Base-by-base conservation (phyloP, 1,140 invertebrate species). In the Wasmannia auropunctata region DNA sequence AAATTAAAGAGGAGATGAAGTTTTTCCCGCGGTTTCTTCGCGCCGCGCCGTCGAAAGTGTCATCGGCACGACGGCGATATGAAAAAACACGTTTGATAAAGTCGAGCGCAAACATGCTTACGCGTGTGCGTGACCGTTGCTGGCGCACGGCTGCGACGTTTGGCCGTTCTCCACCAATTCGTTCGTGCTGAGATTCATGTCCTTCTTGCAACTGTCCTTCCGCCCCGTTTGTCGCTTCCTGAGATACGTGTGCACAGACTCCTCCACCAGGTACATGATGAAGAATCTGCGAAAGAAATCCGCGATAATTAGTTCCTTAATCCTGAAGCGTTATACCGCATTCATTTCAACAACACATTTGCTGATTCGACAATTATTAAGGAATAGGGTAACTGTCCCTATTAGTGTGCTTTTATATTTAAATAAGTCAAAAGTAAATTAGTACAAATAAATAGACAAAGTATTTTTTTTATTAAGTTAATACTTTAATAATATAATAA, bases 181-280 rank as follows among this genome's bases (percentile, higher is more conserved):
- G 46, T 93, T 94, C 1, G 93, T 93, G 51, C 91, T 93, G 22
- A 88, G 77, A 72, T 85, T 91, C 58, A 93, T 88, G 76, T 92
- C 88, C 56, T 88, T 91, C n/a, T 74, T 79, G 1, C 19, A 43
- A 10, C 2, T 34, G 28, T 51, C 46, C n/a, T 34, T 51, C 3
- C 7, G 60, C 2, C 28, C 28, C 6, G 28, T 8, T 40, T 79
- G 92, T 31, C 92, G 94, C 81, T 96, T 95, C 2, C 91, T 90
- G 16, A 97, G 93, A 91, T 97, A 97, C 6, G 96, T 92, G 89
- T 98, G 97, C 2, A 98, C 97, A 19, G 97, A 92, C 92, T 98
- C 98, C 92, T 98, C 98, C 1, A 98, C 96, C 22, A 98, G 94
- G 91, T 98, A 98, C 96, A 98, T 98, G 7, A 97, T 95, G 93